These are phyloP conservation scores for Onthophagus taurus DNA, from an alignment of 1,140 invertebrate genomes.

Conservation along the genomic window DNA sequence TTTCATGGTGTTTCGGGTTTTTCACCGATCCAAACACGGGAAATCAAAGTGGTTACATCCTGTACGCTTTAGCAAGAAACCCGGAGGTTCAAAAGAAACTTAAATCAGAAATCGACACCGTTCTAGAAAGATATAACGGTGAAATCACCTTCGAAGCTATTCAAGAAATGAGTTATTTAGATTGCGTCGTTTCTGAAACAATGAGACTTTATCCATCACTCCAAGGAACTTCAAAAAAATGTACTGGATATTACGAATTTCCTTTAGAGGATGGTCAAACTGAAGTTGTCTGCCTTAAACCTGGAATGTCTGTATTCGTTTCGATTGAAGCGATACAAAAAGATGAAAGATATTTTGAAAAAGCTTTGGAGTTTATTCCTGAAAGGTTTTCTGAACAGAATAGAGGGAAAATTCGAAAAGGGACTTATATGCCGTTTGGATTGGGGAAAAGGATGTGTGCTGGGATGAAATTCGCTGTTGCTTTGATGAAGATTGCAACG, in stretches of 20 bases:
- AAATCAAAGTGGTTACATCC: no score
- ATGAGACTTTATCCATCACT: slow-evolving; percentile 34
- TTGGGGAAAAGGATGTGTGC: slow-evolving; percentile 47
- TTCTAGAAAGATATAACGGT: slow-evolving; percentile 2
- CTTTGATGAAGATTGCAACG: not conserved
- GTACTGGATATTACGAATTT: slow-evolving; percentile 27
- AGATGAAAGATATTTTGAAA: slow-evolving; percentile 40
- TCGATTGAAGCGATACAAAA: slow-evolving; percentile 21
- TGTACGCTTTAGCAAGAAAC: slow-evolving; percentile 41
- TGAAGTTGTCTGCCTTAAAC: slow-evolving; percentile 4
- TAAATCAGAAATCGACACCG: slow-evolving; percentile 38
- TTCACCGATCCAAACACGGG: no score
- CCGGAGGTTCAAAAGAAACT: slow-evolving; percentile 43
- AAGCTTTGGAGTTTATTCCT: slow-evolving; percentile 49
- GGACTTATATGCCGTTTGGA: slow-evolving; percentile 44
- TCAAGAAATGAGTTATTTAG: slow-evolving; percentile 31
- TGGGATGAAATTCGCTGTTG: slow-evolving; percentile 8
- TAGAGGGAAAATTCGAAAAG: slow-evolving; percentile 24
- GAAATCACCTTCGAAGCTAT: slow-evolving; percentile 24
- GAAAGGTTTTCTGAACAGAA: slow-evolving; percentile 44
- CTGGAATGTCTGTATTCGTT: slow-evolving; percentile 31
- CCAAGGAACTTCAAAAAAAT: slow-evolving; percentile 22
- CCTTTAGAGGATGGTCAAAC: not conserved
- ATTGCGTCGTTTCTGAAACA: slow-evolving; percentile 22
- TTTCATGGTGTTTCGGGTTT: no score